Evolutionary conservation across 2,113 vertebrate genomes (phyloP).

Genomic region (Sula dactylatra): DNA sequence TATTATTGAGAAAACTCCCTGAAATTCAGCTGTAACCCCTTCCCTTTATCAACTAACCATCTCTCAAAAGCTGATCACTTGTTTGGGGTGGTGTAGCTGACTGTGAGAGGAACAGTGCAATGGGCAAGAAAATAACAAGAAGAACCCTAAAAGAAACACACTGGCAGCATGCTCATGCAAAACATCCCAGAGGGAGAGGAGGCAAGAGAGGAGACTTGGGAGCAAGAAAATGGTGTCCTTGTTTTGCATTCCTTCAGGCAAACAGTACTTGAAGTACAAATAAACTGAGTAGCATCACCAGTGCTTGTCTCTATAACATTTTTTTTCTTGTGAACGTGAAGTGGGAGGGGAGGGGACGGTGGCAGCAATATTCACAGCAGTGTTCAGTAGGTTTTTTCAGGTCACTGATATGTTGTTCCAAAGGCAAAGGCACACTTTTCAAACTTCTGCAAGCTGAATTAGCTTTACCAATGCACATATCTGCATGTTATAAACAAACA

Average conservation of each 20-base stretch:
- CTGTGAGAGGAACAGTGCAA: not conserved
- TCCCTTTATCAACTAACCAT: not conserved
- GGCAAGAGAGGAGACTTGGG: not conserved
- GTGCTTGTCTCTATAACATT: no score
- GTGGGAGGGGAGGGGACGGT: not conserved
- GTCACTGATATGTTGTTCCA: not conserved
- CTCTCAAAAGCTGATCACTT: not conserved
- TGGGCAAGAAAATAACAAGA: not conserved
- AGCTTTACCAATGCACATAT: not conserved
- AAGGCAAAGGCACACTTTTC: not conserved
- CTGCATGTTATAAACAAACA: not conserved
- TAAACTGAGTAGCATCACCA: not conserved
- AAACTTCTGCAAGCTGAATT: not conserved
- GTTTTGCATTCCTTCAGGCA: not conserved
- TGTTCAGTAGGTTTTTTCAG: not conserved
- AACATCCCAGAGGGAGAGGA: not conserved
- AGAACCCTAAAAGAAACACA: not conserved
- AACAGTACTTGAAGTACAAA: not conserved
- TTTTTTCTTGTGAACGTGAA: not conserved
- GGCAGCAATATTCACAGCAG: not conserved
- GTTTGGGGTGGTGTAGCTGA: not conserved
- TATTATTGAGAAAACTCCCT: not conserved
- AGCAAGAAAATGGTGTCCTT: not conserved
- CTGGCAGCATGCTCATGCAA: not conserved
- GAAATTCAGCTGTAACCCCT: not conserved